phyloP scores from a whole-genome alignment of 1,140 invertebrate genomes.

The Lepeophtheirus salmonis region DNA sequence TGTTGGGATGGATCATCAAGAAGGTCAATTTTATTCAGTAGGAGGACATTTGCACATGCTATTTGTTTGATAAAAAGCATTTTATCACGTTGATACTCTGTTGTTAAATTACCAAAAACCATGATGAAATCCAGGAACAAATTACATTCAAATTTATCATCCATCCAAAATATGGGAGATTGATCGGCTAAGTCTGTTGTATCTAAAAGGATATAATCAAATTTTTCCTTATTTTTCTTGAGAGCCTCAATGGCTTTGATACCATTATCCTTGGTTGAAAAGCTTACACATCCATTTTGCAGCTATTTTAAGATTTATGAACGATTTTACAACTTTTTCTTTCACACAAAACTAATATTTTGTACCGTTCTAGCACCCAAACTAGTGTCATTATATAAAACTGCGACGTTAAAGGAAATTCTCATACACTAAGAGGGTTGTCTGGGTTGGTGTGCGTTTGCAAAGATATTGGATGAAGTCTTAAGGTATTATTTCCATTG shows the following conservation, averaged over 20 bases:
- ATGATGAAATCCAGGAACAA: slow-evolving; percentile 37
- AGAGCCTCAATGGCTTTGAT: slow-evolving; percentile 37
- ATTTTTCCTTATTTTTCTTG: slow-evolving; percentile 40
- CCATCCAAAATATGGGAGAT: slow-evolving; percentile 44
- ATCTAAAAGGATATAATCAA: slow-evolving; percentile 45
- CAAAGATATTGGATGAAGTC: no score
- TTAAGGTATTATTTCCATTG: no score
- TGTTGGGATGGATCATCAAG: no score
- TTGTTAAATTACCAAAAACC: not conserved
- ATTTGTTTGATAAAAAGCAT: slow-evolving; percentile 9
- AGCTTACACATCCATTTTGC: slow-evolving; percentile 43
- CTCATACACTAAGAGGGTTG: no score
- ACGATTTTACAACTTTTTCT: no score
- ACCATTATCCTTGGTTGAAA: slow-evolving; percentile 38
- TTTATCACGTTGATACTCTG: not conserved
- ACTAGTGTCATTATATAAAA: no score
- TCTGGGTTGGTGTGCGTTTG: no score
- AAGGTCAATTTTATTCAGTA: slow-evolving; percentile 14
- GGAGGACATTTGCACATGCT: slow-evolving; percentile 11
- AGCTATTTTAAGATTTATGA: no score
- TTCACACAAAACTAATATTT: no score
- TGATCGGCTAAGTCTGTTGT: slow-evolving; percentile 29
- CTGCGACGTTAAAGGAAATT: no score
- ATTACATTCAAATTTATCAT: slow-evolving; percentile 40
- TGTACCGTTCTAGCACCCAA: no score